Conservation (phyloP, 1,140 invertebrate species). For the Lamellibrachia luymesi region DNA sequence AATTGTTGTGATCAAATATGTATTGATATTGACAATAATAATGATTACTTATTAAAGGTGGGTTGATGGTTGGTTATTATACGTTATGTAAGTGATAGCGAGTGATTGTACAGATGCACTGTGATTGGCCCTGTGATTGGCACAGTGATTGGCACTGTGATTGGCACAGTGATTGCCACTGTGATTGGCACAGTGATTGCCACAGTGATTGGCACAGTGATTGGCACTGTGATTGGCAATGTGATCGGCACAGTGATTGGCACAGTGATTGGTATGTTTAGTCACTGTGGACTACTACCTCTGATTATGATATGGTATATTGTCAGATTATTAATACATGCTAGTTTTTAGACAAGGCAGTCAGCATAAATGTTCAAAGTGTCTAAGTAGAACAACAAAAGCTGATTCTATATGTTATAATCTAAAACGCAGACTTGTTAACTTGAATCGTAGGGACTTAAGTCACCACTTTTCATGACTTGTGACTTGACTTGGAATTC, state of each 20-base stretch:
- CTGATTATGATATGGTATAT: not conserved
- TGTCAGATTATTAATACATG: not conserved
- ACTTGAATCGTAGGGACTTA: too few relatives aligned
- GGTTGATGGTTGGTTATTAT: not conserved
- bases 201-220: not conserved
- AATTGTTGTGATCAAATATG: not conserved
- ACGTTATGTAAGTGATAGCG: not conserved
- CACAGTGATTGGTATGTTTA: not conserved
- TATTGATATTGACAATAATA: not conserved
- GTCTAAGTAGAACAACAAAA: too few relatives aligned
- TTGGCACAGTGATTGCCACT: not conserved
- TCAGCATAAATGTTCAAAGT: not conserved
- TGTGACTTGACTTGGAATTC: too few relatives aligned
- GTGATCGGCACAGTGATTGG: not conserved
- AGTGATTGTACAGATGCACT: not conserved
- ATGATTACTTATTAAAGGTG: not conserved
- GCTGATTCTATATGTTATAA: not conserved
- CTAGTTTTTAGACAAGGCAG: not conserved
- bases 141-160: not conserved
- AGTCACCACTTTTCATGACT: too few relatives aligned
- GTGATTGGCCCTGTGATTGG: too few relatives aligned
- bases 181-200: not conserved
- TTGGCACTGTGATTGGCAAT: not conserved
- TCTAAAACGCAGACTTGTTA: not conserved
- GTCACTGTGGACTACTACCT: not conserved